A percentile compares a stretch with the other conserved stretches of the same genome.
Evolutionary conservation across 2,888 invertebrate species (phyloP).

Genomic region (Rhogogaster chlorosoma): DNA sequence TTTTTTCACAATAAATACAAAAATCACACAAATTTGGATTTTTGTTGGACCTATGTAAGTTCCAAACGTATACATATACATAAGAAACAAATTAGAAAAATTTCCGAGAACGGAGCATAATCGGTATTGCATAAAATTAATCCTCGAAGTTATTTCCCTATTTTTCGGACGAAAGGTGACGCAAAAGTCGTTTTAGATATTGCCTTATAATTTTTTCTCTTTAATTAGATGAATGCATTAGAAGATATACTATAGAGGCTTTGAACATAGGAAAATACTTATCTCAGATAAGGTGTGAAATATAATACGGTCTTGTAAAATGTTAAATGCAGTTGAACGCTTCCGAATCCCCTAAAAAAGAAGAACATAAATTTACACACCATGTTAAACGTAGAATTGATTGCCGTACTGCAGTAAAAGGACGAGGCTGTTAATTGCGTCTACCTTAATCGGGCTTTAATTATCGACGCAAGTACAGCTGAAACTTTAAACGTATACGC

Average conservation of each 20-base stretch:
- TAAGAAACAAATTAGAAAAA: not conserved
- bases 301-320: not conserved
- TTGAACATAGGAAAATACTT: not conserved
- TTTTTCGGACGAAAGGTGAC: not conserved
- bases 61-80: not conserved
- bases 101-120: not conserved
- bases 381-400: conserved; percentile 29
- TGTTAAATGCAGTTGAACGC: not conserved
- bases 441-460: conserved; percentile 45
- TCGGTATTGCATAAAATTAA: not conserved
- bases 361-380: not conserved
- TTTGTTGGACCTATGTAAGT: not conserved
- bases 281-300: not conserved
- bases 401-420: conserved; percentile 33
- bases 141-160: not conserved
- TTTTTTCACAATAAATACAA: not conserved
- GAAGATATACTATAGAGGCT: not conserved
- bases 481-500: not conserved
- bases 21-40: not conserved
- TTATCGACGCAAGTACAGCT: conserved; percentile 25
- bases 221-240: not conserved
- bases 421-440: conserved; percentile 43
- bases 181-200: not conserved
- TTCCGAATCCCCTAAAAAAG: not conserved
- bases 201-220: not conserved